These are phyloP conservation scores for Zaprionus africanus DNA, from an alignment of 1,140 invertebrate species.

Conservation along the genomic window DNA sequence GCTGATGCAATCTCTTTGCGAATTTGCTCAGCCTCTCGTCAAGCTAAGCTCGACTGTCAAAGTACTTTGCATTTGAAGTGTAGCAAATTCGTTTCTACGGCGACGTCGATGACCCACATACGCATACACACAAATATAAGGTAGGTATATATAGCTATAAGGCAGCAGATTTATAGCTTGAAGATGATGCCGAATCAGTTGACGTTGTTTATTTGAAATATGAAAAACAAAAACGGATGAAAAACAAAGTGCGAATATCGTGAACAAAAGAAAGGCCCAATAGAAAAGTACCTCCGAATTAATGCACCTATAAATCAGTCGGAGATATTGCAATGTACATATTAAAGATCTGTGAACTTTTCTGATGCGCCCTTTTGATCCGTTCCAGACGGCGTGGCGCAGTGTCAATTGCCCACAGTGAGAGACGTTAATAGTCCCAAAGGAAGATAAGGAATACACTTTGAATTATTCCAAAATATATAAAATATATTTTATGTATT, in stretches of 20 bases:
- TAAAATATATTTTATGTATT: neutral
- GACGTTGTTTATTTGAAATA: conserved; percentile 71
- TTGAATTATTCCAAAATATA: neutral
- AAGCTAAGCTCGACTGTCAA: neutral
- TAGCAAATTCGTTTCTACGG: conserved; percentile 12
- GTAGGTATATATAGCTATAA: neutral
- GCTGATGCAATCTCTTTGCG: neutral
- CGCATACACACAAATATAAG: conserved; percentile 10
- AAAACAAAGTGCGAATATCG: conserved; percentile 36
- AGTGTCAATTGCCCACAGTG: neutral
- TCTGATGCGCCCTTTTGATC: conserved; percentile 1
- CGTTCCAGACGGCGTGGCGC: conserved; percentile 27
- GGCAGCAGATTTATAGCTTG: conserved; percentile 18
- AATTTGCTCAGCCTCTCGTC: neutral
- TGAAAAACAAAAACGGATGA: conserved; percentile 50
- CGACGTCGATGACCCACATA: conserved; percentile 72
- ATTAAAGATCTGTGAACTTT: neutral
- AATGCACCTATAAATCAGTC: conserved; percentile 32
- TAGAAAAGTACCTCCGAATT: conserved; percentile 7
- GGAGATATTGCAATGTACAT: neutral
- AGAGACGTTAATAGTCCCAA: conserved; percentile 20
- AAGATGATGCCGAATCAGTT: conserved; percentile 57
- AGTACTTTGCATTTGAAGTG: neutral
- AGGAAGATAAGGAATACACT: conserved; percentile 7
- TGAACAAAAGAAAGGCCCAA: conserved; percentile 37